Conservation (phyloP, 2,797 vertebrate genomes). For the Thunnus albacares region DNA sequence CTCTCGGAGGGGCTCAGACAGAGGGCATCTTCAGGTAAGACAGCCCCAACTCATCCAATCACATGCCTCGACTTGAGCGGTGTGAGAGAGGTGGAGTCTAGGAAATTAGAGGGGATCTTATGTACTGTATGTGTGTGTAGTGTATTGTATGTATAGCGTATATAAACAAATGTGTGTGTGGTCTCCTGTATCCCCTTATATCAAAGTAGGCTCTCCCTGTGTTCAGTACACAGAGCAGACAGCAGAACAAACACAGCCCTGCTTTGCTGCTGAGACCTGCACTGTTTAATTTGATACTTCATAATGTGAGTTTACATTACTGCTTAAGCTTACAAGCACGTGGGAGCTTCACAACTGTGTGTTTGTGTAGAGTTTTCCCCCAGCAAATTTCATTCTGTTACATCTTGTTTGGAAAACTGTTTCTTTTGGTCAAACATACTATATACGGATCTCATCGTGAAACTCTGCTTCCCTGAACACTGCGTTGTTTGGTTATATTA, state of each 20-base stretch:
- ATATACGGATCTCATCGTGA: neutral
- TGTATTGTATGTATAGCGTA: constrained; percentile 43
- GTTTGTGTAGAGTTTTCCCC: constrained; percentile 53
- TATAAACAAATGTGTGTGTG: constrained; percentile 75
- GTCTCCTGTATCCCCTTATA: constrained; percentile 59
- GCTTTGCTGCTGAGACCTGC: constrained; percentile 42
- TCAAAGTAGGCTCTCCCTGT: constrained; percentile 51
- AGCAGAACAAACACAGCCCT: constrained; percentile 66
- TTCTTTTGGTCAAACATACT: constrained; percentile 15
- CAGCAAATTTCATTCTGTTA: constrained; percentile 43
- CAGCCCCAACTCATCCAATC: neutral
- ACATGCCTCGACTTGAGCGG: constrained; percentile 40
- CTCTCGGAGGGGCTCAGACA: constrained; percentile 90
- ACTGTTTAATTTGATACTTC: constrained; percentile 68
- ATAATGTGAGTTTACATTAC: constrained; percentile 73
- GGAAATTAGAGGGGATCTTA: constrained; percentile 49
- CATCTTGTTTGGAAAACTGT: constrained; percentile 58
- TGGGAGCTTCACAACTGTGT: constrained; percentile 49
- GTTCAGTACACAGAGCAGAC: constrained; percentile 58
- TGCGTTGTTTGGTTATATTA: constrained; percentile 28
- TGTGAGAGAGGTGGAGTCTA: constrained; percentile 15
- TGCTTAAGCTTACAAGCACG: constrained; percentile 51
- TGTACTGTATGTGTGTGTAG: constrained; percentile 19
- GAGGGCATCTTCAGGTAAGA: constrained; percentile 95
- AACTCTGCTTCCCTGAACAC: constrained; percentile 27